Conservation (phyloP, 2,797 vertebrate genomes). For the Myoxocephalus aenaeus region DNA sequence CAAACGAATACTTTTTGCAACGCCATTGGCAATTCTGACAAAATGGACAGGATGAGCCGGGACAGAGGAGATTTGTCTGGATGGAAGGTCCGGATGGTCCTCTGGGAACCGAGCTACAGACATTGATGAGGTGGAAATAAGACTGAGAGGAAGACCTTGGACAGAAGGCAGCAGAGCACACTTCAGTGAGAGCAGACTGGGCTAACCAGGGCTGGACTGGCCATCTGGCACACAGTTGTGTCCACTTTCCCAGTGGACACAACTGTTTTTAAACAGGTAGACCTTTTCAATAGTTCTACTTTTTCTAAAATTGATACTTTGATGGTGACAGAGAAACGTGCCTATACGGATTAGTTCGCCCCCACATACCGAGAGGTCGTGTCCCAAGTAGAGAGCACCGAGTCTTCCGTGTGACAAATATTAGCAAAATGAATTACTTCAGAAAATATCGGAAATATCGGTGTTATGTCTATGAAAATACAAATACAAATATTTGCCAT, state of each 20-base stretch:
- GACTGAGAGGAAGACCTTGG: conserved; percentile 8
- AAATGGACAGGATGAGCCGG: conserved; percentile 46
- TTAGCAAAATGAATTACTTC: neutral
- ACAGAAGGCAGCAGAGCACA: conserved; percentile 23
- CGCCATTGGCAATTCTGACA: conserved; percentile 48
- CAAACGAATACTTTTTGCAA: conserved; percentile 45
- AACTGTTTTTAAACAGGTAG: neutral
- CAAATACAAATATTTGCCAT: too few species aligned
- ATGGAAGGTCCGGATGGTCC: conserved; percentile 18
- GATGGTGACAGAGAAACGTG: neutral
- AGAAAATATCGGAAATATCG: too few species aligned
- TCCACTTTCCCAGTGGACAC: conserved; percentile 1
- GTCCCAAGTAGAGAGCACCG: neutral
- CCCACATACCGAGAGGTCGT: neutral
- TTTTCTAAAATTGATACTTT: neutral
- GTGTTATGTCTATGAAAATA: too few species aligned
- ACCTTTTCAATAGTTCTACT: neutral
- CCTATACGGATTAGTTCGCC: neutral
- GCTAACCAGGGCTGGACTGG: neutral
- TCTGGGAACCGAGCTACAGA: conserved; percentile 28
- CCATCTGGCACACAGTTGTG: conserved; percentile 3
- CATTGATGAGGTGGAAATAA: conserved; percentile 29
- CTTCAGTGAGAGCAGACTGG: conserved; percentile 8
- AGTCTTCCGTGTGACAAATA: neutral
- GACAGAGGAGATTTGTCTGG: conserved; percentile 21